Evolutionary conservation across 2,797 vertebrate species (phyloP), one percentile per base, ranked within the genome.

Genomic region (Semotilus atromaculatus): DNA sequence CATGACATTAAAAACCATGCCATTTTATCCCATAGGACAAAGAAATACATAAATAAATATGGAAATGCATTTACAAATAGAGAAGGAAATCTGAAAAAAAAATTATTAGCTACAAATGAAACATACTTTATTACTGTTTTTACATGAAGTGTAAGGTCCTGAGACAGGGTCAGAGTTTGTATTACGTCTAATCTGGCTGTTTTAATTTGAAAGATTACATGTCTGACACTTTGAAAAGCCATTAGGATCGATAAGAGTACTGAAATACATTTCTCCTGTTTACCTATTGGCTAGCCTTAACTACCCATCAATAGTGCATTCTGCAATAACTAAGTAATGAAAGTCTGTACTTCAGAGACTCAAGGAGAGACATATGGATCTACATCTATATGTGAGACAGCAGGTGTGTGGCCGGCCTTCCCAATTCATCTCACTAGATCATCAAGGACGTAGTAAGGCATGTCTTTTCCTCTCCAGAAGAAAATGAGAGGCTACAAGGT

Each of bases 301-400:
- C 68, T 55, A 86, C 51, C 8, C n/a, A 77, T 77, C 72, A 45
- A 86, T 64, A 77, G 18, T 18, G 23, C 66, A 62, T 86, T 51
- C 85, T 77, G 16, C 53, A 70, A 82, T 36, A 81, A 81, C 51
- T 26, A 81, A 71, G 48, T 58, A 84, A 84, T 53, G 38, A 75
- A 68, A 75, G 58, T 55, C 23, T 70, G 70, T 29, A 40, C 51
- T 68, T 70, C 38, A 74, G 10, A 75, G 76, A 51, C 51, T 76
- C 72, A 18, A 77, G 72, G 48, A 48, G 19, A 70, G 80, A 64
- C 43, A 55, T 40, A 36, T 43, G 19, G 34, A 38, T n/a, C 19
- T n/a, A 38, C 10, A 48, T 19, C 29, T 83, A 58, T 70, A 53
- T 58, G 68, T 38, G 53, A 64, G 68, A 48, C 36, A 68, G 66